Evolutionary conservation across 2,888 invertebrate species (phyloP).

Genomic region (Epicampocera succincta): DNA sequence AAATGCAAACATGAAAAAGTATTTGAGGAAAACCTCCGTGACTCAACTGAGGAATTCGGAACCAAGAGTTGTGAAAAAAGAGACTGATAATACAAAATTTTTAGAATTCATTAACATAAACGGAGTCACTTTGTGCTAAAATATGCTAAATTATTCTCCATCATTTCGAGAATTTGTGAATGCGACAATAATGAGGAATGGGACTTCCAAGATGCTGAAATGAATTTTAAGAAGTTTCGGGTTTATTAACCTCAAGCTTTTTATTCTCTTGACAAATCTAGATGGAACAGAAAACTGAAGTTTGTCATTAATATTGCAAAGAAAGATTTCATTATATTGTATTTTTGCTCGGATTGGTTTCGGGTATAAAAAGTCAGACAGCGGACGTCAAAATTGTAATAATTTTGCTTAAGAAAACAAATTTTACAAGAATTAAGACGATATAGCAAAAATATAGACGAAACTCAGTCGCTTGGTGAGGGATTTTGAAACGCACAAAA

Average conservation of each 20-base stretch:
- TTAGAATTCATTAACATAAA: conserved; percentile 46
- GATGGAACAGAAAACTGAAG: conserved; percentile 2
- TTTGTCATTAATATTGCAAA: not conserved
- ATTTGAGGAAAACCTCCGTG: conserved; percentile 42
- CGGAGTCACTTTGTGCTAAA: not conserved
- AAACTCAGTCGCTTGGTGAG: too few species aligned
- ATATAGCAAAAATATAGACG: too few species aligned
- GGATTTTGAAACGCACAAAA: too few species aligned
- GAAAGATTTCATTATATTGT: too few species aligned
- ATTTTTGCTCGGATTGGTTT: too few species aligned
- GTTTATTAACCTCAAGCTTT: conserved; percentile 35
- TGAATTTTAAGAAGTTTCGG: conserved; percentile 18
- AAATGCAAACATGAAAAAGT: conserved; percentile 13
- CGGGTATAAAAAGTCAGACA: too few species aligned
- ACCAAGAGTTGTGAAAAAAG: not conserved
- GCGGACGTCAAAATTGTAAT: too few species aligned
- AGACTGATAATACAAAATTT: conserved; percentile 1
- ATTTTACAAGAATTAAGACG: too few species aligned
- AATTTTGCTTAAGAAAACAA: too few species aligned
- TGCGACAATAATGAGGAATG: not conserved
- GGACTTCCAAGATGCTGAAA: not conserved
- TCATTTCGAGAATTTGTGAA: not conserved
- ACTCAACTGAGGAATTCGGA: conserved; percentile 42
- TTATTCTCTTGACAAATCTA: not conserved
- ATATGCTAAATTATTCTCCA: not conserved